These are phyloP conservation scores for Lucilia sericata DNA, from an alignment of 1,140 invertebrate genomes.

Conservation along the genomic window DNA sequence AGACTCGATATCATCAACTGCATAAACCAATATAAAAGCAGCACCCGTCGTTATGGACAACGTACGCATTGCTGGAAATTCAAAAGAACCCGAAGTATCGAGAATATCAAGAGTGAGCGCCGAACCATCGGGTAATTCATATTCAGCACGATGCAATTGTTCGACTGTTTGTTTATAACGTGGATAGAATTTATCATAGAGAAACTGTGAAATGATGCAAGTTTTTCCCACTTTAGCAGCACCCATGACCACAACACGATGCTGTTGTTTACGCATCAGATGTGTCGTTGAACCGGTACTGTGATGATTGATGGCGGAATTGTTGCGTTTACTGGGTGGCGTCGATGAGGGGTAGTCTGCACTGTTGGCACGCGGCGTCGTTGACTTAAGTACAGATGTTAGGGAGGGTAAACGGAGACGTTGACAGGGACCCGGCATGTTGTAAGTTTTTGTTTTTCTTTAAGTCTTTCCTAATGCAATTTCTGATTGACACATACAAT, in stretches of 20 bases:
- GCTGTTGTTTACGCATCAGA: constrained; percentile 59
- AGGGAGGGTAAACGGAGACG: constrained; percentile 58
- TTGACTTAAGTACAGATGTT: constrained; percentile 48
- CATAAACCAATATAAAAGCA: constrained; percentile 72
- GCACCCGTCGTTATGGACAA: constrained; percentile 72
- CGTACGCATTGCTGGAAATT: constrained; percentile 75
- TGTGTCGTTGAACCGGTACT: constrained; percentile 13
- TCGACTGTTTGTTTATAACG: constrained; percentile 73
- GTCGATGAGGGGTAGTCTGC: constrained; percentile 34
- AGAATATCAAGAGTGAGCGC: constrained; percentile 70
- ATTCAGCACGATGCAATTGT: constrained; percentile 72
- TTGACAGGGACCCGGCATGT: constrained; percentile 50
- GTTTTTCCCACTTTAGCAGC: constrained; percentile 72
- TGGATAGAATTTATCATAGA: constrained; percentile 71
- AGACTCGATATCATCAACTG: constrained; percentile 69
- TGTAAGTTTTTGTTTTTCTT: background rate
- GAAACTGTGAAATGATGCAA: constrained; percentile 74
- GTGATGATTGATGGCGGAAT: background rate
- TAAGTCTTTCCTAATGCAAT: background rate
- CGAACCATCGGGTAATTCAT: constrained; percentile 67
- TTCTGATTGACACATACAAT: background rate
- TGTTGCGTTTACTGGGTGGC: background rate
- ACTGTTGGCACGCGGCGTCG: constrained; percentile 38
- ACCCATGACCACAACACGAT: constrained; percentile 68
- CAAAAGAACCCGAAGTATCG: constrained; percentile 72